phyloP scores from a whole-genome alignment of 1,140 invertebrate genomes.

The Lycorma delicatula region DNA sequence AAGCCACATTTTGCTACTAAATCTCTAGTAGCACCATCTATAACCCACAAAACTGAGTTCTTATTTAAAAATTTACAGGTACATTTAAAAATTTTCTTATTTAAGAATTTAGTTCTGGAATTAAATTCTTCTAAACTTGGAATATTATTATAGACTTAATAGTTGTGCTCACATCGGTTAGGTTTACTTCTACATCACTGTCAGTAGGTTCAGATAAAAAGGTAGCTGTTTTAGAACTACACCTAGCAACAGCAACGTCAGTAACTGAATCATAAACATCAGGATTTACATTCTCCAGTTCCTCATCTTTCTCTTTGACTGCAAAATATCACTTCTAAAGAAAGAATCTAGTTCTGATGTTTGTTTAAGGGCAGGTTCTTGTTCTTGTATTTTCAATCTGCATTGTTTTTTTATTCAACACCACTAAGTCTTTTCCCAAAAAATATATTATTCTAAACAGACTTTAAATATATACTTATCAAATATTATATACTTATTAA shows the following conservation, averaged over 20 bases:
- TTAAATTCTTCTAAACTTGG: background rate
- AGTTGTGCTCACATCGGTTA: background rate
- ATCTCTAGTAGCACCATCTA: constrained; percentile 18
- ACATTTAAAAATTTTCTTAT: no score
- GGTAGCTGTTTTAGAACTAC: background rate
- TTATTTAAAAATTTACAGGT: constrained; percentile 3
- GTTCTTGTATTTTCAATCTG: constrained; percentile 12
- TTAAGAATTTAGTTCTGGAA: no score
- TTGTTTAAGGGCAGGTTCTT: constrained; percentile 12
- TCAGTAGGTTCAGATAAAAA: background rate
- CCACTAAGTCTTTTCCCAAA: no score
- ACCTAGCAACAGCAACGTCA: background rate
- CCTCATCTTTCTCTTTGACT: no score
- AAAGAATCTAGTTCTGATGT: constrained; percentile 11
- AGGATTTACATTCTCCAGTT: no score
- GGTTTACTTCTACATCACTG: background rate
- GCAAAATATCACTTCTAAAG: background rate
- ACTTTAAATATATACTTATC: no score
- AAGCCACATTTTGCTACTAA: constrained; percentile 20
- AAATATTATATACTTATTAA: no score
- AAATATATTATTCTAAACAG: no score
- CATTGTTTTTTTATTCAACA: constrained; percentile 14
- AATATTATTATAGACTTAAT: no score
- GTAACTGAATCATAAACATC: background rate
- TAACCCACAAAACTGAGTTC: constrained; percentile 21